Base-by-base conservation (phyloP, 2,888 invertebrate species). In the Acholoe squamosa region DNA sequence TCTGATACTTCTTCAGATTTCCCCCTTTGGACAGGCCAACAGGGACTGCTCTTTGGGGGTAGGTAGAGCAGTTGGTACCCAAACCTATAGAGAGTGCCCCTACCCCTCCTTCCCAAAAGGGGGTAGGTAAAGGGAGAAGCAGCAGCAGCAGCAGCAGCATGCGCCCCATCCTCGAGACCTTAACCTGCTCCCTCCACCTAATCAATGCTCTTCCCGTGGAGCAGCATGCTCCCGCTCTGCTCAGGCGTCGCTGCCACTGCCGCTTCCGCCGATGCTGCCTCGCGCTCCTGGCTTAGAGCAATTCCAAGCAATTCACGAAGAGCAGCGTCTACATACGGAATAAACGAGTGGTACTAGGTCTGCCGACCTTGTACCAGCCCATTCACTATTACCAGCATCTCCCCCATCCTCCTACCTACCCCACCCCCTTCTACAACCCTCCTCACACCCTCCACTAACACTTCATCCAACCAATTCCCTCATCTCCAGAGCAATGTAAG, bases 151-250 rank as follows among this genome's bases (percentile, higher is more conserved):
- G 19, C 61, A 61, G 61, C n/a, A 61, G 61, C 19, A 7, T 7
- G 43, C 43, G 5, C 61, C n/a, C 61, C 61, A 61, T 19, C 61
- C 3, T 19, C 61, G 12, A n/a, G 22, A 3, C 61, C 61, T n/a
- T 7, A 61, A 43, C 22, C 61, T 61, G 61, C 61, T 61, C 61
- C 7, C 61, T 61, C 61, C 61, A 61, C 61, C 61, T 61, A 61
- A 61, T 61, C 61, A 61, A 61, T 61, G 61, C 61, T 19, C 61
- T 61, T 61, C 61, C 61, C 61, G n/a, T n/a, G n/a, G 19, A 19
- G 61, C 61, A n/a, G 61, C 61, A 61, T 61, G 61, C 61, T 61
- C n/a, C 19, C 19, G 61, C 61, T 61, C n/a, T 61, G 61, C 61
- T 61, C 19, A 19, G n/a, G 22, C 61, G 61, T 61, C 22, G 61